phyloP scores from a whole-genome alignment of 1,140 invertebrate genomes.

The Aphidius ervi region DNA sequence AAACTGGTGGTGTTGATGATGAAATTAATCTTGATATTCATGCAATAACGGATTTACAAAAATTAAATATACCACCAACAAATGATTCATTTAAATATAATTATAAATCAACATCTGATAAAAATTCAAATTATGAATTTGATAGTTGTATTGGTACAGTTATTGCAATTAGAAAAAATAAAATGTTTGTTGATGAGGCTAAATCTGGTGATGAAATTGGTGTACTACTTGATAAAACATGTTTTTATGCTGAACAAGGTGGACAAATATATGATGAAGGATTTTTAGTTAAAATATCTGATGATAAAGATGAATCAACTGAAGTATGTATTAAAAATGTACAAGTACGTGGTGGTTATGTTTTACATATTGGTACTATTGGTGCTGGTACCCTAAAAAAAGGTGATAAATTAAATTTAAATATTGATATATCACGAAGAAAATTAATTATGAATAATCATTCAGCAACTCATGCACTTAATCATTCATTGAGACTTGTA shows the following conservation, averaged over 20 bases:
- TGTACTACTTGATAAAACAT: constrained; percentile 87
- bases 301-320: constrained; percentile 64
- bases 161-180: constrained; percentile 69
- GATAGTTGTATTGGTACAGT: constrained; percentile 62
- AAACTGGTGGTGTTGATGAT: constrained; percentile 72
- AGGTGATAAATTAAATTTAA: constrained; percentile 80
- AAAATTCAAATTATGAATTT: constrained; percentile 71
- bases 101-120: constrained; percentile 66
- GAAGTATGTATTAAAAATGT: constrained; percentile 94
- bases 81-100: constrained; percentile 91
- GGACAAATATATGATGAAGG: constrained; percentile 98
- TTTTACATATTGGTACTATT: constrained; percentile 83
- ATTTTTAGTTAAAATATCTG: constrained; percentile 81
- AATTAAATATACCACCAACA: constrained; percentile 72
- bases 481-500: constrained; percentile 88
- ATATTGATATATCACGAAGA: constrained; percentile 80
- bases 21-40: constrained; percentile 90
- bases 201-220: constrained; percentile 85
- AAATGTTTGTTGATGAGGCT: constrained; percentile 84
- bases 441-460: constrained; percentile 97
- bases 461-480: constrained; percentile 96
- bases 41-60: constrained; percentile 87
- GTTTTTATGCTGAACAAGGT: constrained; percentile 97
- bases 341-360: constrained; percentile 93
- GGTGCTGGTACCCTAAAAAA: constrained; percentile 80